phyloP scores from a whole-genome alignment of 1,140 invertebrate species.

The Trypoxylus dichotomus region DNA sequence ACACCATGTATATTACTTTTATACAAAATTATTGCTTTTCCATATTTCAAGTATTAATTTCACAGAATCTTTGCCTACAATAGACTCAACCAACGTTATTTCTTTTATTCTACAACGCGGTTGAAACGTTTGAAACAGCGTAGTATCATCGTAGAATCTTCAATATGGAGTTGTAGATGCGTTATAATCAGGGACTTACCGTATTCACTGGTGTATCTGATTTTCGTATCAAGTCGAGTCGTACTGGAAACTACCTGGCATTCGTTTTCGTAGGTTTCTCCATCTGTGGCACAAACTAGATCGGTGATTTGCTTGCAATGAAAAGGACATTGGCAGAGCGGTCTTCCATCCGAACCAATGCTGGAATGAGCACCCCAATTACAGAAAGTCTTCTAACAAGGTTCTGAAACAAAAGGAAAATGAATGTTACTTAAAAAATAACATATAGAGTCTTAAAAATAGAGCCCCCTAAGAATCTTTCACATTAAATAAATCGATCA shows the following conservation, averaged over 20 bases:
- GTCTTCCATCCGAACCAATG: constrained; percentile 67
- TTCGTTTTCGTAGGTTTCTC: constrained; percentile 77
- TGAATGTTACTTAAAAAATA: background rate
- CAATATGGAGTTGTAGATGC: background rate
- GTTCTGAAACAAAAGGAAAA: constrained; percentile 62
- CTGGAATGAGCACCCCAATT: constrained; percentile 76
- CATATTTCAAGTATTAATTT: no score
- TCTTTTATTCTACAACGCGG: no score
- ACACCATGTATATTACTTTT: no score
- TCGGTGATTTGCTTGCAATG: constrained; percentile 59
- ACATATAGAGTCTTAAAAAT: background rate
- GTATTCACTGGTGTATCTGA: constrained; percentile 76
- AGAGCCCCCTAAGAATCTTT: no score
- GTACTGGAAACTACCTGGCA: constrained; percentile 78
- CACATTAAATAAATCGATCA: background rate
- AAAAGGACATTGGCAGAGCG: constrained; percentile 71
- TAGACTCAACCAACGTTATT: no score
- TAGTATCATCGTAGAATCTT: no score
- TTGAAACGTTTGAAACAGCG: no score
- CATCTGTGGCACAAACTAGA: constrained; percentile 80
- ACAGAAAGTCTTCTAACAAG: constrained; percentile 80
- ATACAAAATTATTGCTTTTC: no score
- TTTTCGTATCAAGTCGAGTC: constrained; percentile 68
- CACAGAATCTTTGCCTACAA: background rate
- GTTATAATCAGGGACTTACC: constrained; percentile 38